Percentiles rank a stretch among this genome's conserved stretches.
phyloP scores from a whole-genome alignment of 2,113 vertebrate species.

The Dinomys branickii region DNA sequence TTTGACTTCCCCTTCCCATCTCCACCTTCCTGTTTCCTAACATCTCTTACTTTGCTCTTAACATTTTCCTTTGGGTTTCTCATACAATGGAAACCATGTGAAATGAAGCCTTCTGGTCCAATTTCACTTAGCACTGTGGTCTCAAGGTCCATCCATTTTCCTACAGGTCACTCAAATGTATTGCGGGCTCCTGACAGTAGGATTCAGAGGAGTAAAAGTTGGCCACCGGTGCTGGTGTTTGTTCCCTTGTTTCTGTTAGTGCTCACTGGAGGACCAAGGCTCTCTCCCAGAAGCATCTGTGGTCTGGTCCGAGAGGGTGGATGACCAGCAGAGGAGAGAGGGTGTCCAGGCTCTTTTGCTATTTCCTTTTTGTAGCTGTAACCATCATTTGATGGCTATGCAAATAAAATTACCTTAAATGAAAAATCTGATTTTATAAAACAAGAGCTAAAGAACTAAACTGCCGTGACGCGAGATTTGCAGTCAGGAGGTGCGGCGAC shows the following conservation, averaged over 20 bases:
- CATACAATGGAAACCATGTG: background rate
- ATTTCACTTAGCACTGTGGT: background rate
- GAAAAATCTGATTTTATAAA: constrained; percentile 23
- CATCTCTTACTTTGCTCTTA: background rate
- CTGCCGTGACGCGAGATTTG: background rate
- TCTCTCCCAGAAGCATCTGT: background rate
- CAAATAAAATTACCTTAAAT: constrained; percentile 13
- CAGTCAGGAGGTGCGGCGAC: background rate
- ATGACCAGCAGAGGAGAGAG: background rate
- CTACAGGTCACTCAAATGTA: background rate
- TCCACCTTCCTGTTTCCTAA: background rate
- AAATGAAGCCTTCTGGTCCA: background rate
- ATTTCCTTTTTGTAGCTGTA: constrained; percentile 4
- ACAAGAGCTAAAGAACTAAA: background rate
- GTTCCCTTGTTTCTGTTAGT: background rate
- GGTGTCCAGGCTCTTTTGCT: background rate
- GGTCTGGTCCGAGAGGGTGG: background rate
- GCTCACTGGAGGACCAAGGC: background rate
- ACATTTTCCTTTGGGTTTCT: background rate
- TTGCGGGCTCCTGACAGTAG: background rate
- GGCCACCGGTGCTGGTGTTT: background rate
- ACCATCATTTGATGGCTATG: constrained; percentile 9
- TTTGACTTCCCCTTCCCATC: background rate
- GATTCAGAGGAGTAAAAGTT: background rate
- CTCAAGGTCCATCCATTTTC: background rate